These are phyloP conservation scores for Muntiacus reevesi DNA, from an alignment of 2,113 vertebrate genomes.

Conservation along the genomic window DNA sequence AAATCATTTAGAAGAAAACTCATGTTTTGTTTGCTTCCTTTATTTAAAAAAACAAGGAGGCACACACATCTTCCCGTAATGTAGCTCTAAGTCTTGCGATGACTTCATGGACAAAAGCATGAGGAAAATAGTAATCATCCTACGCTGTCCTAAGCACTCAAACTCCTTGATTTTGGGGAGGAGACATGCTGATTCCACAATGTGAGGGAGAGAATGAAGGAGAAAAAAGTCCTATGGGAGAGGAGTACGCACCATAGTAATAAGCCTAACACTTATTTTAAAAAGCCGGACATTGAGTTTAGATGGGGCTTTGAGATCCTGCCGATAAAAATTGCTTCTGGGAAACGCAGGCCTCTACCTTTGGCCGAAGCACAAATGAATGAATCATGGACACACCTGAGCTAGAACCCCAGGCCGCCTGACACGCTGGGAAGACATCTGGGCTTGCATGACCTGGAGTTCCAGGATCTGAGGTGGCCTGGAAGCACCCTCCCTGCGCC, in stretches of 20 bases:
- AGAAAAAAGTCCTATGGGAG: not conserved
- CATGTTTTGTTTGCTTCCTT: not conserved
- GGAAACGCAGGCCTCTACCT: not conserved
- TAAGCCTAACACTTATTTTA: not conserved
- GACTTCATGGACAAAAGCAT: not conserved
- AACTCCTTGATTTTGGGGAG: not conserved
- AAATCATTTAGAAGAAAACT: not conserved
- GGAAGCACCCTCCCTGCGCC: not conserved
- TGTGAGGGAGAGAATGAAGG: not conserved
- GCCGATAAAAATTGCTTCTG: not conserved
- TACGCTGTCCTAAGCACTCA: not conserved
- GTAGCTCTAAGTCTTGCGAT: not conserved
- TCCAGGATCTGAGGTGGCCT: not conserved
- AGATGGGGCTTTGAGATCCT: not conserved
- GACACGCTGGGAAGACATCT: not conserved
- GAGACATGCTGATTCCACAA: not conserved
- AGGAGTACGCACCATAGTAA: not conserved
- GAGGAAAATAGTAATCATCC: not conserved
- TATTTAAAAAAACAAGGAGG: not conserved
- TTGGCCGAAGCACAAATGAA: not conserved
- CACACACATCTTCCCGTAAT: not conserved
- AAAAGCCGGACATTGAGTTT: not conserved
- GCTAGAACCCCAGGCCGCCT: not conserved
- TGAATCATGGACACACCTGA: not conserved
- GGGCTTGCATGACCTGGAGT: not conserved